Evolutionary conservation across 2,797 vertebrate genomes (phyloP).

Genomic region (Champsocephalus esox): DNA sequence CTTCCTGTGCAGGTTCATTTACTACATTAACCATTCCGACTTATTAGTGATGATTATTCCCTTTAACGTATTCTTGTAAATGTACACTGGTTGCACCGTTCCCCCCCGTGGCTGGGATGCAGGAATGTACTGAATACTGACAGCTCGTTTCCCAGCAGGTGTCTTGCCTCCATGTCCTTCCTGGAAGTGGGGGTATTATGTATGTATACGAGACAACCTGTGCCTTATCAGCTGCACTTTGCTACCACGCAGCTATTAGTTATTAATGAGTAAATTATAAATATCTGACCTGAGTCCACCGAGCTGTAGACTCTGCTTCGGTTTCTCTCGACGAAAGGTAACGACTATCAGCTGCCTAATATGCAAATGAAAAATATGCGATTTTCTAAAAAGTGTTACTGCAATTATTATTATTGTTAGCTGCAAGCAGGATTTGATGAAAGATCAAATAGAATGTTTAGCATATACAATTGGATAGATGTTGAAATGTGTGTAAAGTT

Average conservation of each 20-base stretch:
- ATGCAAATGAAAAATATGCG: not conserved
- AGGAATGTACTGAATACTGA: not conserved
- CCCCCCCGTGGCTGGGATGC: not conserved
- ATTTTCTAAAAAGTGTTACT: not conserved
- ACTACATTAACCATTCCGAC: not conserved
- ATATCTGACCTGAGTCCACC: conserved; percentile 32
- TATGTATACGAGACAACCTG: no score
- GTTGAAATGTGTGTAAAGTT: not conserved
- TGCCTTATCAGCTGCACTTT: conserved; percentile 84
- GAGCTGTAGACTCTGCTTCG: conserved; percentile 18
- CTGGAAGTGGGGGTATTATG: conserved; percentile 1
- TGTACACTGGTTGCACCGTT: conserved; percentile 3
- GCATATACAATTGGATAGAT: not conserved
- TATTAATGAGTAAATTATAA: conserved; percentile 76
- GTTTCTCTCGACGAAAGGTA: conserved; percentile 67
- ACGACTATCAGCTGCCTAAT: not conserved
- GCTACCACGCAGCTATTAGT: conserved; percentile 72
- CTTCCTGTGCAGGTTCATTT: not conserved
- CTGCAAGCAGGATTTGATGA: not conserved
- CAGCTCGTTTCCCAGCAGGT: conserved; percentile 18
- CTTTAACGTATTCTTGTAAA: not conserved
- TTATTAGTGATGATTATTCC: not conserved
- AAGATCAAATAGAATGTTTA: not conserved
- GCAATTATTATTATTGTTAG: not conserved
- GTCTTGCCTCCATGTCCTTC: not conserved